These are phyloP conservation scores for Picathartes gymnocephalus DNA, from an alignment of 2,113 vertebrate species.

Conservation along the genomic window DNA sequence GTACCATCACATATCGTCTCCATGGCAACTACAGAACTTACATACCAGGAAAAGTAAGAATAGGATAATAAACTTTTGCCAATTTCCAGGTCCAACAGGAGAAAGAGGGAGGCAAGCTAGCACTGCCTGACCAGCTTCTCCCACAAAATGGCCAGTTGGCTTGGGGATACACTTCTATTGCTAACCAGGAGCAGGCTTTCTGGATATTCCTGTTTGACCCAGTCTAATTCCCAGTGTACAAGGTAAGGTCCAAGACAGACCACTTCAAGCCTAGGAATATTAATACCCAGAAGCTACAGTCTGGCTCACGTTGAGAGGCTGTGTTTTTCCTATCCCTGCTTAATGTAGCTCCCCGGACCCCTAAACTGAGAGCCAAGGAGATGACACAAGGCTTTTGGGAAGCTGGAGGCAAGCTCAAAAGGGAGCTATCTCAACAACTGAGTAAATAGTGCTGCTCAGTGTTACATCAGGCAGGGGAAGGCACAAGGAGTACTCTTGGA, in stretches of 20 bases:
- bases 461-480: neutral
- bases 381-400: neutral
- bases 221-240: neutral
- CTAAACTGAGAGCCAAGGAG: neutral
- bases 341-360: neutral
- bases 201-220: neutral
- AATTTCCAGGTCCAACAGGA: neutral
- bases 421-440: neutral
- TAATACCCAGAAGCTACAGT: neutral
- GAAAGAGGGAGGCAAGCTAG: neutral
- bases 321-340: neutral
- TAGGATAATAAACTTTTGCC: neutral
- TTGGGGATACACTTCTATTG: fast-evolving
- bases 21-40: neutral
- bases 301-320: neutral
- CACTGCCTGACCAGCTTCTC: neutral
- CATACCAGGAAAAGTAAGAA: neutral
- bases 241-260: neutral
- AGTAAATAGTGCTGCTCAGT: neutral
- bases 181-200: neutral
- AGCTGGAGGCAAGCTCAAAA: neutral
- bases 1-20: neutral
- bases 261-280: neutral
- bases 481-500: neutral
- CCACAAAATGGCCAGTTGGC: neutral